phyloP scores from a whole-genome alignment of 2,888 invertebrate genomes.

The Erebia palarica region DNA sequence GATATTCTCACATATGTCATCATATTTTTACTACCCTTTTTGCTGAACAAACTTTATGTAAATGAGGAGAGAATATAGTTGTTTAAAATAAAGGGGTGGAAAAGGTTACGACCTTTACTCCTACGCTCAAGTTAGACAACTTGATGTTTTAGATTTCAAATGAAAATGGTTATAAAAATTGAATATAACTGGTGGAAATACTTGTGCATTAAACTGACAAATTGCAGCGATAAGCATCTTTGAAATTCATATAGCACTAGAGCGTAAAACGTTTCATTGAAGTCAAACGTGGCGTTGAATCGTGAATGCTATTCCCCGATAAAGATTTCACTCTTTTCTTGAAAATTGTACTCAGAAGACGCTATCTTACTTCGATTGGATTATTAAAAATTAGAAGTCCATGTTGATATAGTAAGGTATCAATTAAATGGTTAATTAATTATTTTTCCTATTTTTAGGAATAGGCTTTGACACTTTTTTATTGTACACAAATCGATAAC shows the following conservation, averaged over 20 bases:
- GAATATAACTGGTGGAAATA: not conserved
- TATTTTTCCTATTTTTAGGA: too few relatives aligned
- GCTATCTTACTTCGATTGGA: too few relatives aligned
- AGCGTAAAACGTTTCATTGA: constrained; percentile 19
- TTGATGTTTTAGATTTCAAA: not conserved
- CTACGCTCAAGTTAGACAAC: not conserved
- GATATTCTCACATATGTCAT: constrained; percentile 6
- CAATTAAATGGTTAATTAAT: too few relatives aligned
- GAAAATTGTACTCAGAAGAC: not conserved
- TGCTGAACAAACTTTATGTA: not conserved
- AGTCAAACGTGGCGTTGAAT: constrained; percentile 22
- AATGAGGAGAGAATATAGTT: not conserved
- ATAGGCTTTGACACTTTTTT: too few relatives aligned
- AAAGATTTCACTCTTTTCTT: not conserved
- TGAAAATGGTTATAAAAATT: not conserved
- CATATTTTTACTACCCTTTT: constrained; percentile 8
- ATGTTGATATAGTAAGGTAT: too few relatives aligned
- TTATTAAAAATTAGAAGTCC: too few relatives aligned
- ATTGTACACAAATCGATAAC: too few relatives aligned
- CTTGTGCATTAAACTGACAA: constrained; percentile 14
- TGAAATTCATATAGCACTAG: constrained; percentile 16
- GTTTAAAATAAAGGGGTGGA: not conserved
- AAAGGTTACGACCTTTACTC: not conserved
- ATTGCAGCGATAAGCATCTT: constrained; percentile 17
- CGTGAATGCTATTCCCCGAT: constrained; percentile 12